phyloP scores from a whole-genome alignment of 1,140 invertebrate genomes.

The Hylaeus anthracinus region DNA sequence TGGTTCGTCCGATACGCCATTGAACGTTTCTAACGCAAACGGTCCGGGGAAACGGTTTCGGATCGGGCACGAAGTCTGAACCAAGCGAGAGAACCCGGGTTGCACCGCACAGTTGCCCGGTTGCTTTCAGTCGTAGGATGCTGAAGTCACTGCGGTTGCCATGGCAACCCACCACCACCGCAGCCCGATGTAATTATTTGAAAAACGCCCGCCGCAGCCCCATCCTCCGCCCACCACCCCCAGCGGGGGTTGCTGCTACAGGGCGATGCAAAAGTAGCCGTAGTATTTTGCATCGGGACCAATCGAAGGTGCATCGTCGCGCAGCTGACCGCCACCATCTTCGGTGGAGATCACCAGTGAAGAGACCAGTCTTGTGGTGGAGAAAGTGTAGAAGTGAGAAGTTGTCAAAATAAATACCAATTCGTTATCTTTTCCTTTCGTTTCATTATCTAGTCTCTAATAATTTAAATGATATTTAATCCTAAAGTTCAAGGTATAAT shows the following conservation, averaged over 20 bases:
- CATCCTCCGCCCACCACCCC: conserved; percentile 42
- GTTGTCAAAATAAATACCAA: too few species aligned
- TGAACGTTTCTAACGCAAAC: conserved; percentile 35
- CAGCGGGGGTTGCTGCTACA: conserved; percentile 64
- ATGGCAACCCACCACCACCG: conserved; percentile 77
- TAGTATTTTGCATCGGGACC: conserved; percentile 43
- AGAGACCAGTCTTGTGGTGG: too few species aligned
- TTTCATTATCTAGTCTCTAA: too few species aligned
- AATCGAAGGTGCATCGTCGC: conserved; percentile 9
- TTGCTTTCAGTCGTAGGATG: conserved; percentile 75
- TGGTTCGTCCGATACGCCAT: conserved; percentile 27
- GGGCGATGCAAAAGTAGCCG: conserved; percentile 74
- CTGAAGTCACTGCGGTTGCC: conserved; percentile 78
- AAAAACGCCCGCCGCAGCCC: conserved; percentile 71
- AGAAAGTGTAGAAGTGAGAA: too few species aligned
- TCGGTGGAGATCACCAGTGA: too few species aligned
- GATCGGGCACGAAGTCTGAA: conserved; percentile 57
- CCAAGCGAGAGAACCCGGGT: conserved; percentile 62
- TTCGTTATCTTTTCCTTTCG: too few species aligned
- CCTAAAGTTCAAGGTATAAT: too few species aligned
- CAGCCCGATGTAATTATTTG: conserved; percentile 81
- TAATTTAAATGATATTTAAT: too few species aligned
- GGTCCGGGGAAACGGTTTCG: conserved; percentile 62
- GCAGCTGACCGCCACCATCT: too few species aligned
- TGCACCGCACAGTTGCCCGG: conserved; percentile 72